Evolutionary conservation across 2,797 vertebrate species (phyloP).

Genomic region (Schizopygopsis malacanthus): DNA sequence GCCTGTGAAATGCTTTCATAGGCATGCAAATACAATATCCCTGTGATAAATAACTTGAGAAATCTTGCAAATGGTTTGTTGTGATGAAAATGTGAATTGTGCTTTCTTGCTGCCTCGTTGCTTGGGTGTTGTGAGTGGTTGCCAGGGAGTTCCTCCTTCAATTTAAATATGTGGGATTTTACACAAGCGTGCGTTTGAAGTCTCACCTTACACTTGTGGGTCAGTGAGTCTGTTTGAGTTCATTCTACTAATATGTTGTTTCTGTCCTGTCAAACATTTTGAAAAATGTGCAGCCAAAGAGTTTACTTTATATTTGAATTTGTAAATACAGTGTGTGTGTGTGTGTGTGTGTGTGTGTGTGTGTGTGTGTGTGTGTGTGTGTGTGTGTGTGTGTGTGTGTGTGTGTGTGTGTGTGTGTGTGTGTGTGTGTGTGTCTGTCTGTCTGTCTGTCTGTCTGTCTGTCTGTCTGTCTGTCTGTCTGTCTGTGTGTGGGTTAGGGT

Average conservation of each 20-base stretch:
- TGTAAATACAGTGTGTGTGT: neutral
- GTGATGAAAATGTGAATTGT: neutral
- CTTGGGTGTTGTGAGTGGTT: neutral
- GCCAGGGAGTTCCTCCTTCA: neutral
- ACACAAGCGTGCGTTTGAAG: neutral
- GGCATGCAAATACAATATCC: neutral
- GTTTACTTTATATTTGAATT: neutral
- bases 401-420: too few relatives aligned
- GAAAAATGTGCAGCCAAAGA: neutral
- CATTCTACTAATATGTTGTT: neutral
- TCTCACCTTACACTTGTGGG: neutral
- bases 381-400: too few relatives aligned
- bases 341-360: too few relatives aligned
- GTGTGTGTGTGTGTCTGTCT: too few relatives aligned
- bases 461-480: too few relatives aligned
- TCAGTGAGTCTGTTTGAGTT: neutral
- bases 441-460: too few relatives aligned
- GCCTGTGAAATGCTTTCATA: neutral
- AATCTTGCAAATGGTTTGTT: neutral
- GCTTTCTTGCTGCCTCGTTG: neutral
- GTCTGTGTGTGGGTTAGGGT: too few relatives aligned
- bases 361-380: too few relatives aligned
- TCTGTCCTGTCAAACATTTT: neutral
- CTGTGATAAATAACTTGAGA: neutral
- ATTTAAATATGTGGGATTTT: neutral